Evolutionary conservation across 1,140 invertebrate species (phyloP).

Genomic region (Gonioctena quinquepunctata): DNA sequence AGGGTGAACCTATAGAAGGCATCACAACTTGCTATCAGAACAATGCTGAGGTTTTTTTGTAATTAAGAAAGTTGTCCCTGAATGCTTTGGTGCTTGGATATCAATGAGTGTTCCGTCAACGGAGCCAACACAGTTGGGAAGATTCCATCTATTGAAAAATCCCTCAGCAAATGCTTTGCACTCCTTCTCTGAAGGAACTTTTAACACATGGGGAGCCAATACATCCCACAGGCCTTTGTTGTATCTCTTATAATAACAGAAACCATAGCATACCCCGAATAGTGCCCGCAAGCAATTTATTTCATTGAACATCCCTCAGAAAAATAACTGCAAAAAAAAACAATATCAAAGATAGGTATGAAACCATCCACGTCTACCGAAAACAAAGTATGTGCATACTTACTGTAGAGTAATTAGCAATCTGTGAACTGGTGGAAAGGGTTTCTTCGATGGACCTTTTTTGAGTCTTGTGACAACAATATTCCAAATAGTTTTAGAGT

Average conservation of each 20-base stretch:
- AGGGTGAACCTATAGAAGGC: no score
- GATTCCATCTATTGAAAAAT: conserved; percentile 32
- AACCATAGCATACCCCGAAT: no score
- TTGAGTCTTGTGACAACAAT: background rate
- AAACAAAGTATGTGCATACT: background rate
- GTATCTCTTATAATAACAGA: background rate
- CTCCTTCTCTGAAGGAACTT: conserved; percentile 16
- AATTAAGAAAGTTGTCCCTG: no score
- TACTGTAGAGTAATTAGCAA: background rate
- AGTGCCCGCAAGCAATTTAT: no score
- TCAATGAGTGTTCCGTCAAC: conserved; percentile 57
- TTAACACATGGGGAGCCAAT: background rate
- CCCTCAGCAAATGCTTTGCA: conserved; percentile 37
- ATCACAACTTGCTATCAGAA: conserved; percentile 37
- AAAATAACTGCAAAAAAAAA: background rate
- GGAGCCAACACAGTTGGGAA: conserved; percentile 51
- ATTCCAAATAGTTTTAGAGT: no score
- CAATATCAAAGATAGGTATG: background rate
- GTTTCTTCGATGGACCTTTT: background rate
- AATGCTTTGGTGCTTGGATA: no score
- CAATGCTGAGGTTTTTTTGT: conserved; percentile 56
- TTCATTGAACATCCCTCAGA: background rate
- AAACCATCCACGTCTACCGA: no score
- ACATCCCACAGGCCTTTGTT: background rate
- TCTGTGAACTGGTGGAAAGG: no score